phyloP scores from a whole-genome alignment of 2,797 vertebrate species.

The Hyperoplus immaculatus region DNA sequence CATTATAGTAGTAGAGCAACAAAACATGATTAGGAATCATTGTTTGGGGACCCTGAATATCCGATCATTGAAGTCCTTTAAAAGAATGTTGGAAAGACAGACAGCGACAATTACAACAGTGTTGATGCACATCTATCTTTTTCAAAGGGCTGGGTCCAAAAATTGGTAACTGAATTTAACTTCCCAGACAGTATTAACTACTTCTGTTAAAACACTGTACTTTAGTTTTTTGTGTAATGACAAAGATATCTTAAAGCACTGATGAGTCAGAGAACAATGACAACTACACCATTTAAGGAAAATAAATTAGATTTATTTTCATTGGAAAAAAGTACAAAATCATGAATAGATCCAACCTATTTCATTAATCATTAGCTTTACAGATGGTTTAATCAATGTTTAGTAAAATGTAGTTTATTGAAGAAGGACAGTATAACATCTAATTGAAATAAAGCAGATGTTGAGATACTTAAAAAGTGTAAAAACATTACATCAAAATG shows the following conservation, averaged over 20 bases:
- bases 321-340: slow-evolving; percentile 7
- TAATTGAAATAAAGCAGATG: background rate
- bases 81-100: too few relatives aligned
- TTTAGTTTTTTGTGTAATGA: background rate
- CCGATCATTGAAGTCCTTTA: too few relatives aligned
- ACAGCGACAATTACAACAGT: too few relatives aligned
- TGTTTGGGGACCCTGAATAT: background rate
- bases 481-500: background rate
- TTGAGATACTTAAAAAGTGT: background rate
- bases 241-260: background rate
- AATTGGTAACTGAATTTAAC: background rate
- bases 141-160: background rate
- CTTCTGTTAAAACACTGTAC: background rate
- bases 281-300: background rate
- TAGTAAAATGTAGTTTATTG: background rate
- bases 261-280: background rate
- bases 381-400: background rate
- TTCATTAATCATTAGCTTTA: background rate
- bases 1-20: background rate
- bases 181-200: background rate
- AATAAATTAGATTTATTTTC: slow-evolving; percentile 18
- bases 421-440: background rate
- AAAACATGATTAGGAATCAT: background rate
- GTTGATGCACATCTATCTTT: background rate
- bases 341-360: background rate